Evolutionary conservation across 2,888 invertebrate species (phyloP), one percentile per base, ranked within the genome.

Genomic region (Polyommatus iphigenia): DNA sequence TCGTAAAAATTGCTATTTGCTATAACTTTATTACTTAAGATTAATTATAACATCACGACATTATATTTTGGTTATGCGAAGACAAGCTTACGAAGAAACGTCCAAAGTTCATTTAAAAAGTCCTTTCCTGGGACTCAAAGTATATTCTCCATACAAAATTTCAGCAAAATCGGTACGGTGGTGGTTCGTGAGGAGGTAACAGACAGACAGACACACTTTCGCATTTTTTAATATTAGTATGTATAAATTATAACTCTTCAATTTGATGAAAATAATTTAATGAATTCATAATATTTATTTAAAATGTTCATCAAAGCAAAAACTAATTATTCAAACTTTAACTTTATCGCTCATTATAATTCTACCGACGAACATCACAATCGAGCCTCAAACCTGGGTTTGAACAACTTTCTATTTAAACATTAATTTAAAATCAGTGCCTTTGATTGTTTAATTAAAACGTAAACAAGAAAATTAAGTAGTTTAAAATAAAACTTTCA

Each of bases 301-400:
- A 67, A 67, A 67, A 67, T 67, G 6, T 29, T 67, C 67, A 67
- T 18, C 29, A 67, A 29, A 67, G 13, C 67, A 32, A 67, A 67
- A 29, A 67, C 67, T 67, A 67, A 67, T 67, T 67, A 67, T 29
- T 67, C 29, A 67, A 67, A 29, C 29, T 67, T 1, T 29, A 67
- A 67, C 67, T 67, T 67, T 67, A 67, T 67, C 15, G 29, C 29
- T 67, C 62, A 62, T 62, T 67, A 29, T 29, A 29, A 67, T 67
- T 67, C 67, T 15, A 15, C 67, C 3, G 67, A 18, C 67, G 29
- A 1, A 67, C 24, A 62, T 62, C 15, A 67, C 15, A 67, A 18
- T 67, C 67, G 29, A 24, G 24, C 5, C 67, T 13, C 15, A 13
- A 15, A 18, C 15, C 29, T 20, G 10, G 20, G n/a, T 13, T n/a